These are phyloP conservation scores for Drosophila antonietae DNA, from an alignment of 2,888 invertebrate species.

Conservation along the genomic window DNA sequence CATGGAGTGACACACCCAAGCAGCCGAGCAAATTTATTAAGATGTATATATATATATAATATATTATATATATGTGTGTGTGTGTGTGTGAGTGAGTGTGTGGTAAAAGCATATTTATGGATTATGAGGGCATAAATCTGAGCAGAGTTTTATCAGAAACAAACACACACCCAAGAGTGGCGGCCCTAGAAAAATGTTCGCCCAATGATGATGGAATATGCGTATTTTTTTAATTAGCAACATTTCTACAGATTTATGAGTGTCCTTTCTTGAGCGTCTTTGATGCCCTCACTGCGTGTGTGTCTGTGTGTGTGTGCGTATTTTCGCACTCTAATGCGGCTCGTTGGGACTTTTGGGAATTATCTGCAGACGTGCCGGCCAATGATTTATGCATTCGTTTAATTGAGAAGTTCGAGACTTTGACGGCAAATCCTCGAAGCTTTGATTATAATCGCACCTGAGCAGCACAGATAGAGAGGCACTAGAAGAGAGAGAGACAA, in stretches of 20 bases:
- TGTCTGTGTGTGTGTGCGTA: constrained; percentile 23
- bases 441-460: constrained; percentile 80
- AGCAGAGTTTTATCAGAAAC: constrained; percentile 71
- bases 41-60: constrained; percentile 54
- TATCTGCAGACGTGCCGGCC: constrained; percentile 76
- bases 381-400: constrained; percentile 81
- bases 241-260: constrained; percentile 78
- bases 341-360: constrained; percentile 70
- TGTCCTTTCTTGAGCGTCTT: constrained; percentile 57
- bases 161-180: constrained; percentile 27
- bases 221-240: constrained; percentile 80
- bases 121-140: constrained; percentile 82
- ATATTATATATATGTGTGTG: constrained; percentile 7
- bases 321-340: constrained; percentile 74
- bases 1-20: constrained; percentile 76
- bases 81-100: constrained; percentile 33
- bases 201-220: constrained; percentile 78
- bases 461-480: constrained; percentile 37
- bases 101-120: constrained; percentile 78
- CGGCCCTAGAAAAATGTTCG: constrained; percentile 35
- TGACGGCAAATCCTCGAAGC: constrained; percentile 77
- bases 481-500: neutral
- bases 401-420: constrained; percentile 81
- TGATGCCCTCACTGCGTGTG: constrained; percentile 27
- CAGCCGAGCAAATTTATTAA: constrained; percentile 74